Conservation (phyloP, 2,888 invertebrate species). For the Folsomia candida region DNA sequence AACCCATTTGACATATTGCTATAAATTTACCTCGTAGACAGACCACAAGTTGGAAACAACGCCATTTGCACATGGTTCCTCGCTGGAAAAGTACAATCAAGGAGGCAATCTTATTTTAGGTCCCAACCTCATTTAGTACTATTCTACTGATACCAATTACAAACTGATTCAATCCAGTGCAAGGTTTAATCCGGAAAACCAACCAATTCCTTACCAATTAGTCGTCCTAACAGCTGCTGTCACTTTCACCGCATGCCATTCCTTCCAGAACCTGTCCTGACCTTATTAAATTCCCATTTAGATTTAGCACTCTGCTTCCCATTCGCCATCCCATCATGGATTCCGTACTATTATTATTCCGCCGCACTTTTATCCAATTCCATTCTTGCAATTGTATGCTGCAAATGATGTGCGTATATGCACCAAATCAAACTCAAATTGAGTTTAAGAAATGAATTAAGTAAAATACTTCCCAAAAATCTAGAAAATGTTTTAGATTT, state of each 20-base stretch:
- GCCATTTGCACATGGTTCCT: background rate
- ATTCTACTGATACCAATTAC: background rate
- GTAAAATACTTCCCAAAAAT: no score
- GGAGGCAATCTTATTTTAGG: background rate
- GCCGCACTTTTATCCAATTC: no score
- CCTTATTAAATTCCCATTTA: slow-evolving; percentile 3
- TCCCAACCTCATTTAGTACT: background rate
- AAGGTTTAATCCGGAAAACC: background rate
- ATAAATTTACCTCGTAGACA: no score
- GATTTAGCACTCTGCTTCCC: background rate
- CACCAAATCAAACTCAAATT: no score
- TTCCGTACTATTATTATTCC: no score
- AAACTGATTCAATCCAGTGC: background rate
- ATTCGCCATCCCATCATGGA: no score
- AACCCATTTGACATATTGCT: no score
- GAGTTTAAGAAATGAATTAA: no score
- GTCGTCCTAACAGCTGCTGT: slow-evolving; percentile 1
- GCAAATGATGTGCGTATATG: no score
- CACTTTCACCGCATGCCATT: slow-evolving; percentile 6
- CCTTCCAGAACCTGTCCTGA: background rate
- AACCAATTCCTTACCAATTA: slow-evolving; percentile 1
- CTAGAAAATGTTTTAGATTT: no score
- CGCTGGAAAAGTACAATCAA: background rate
- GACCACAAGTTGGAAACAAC: no score
- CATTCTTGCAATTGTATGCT: no score